These are phyloP conservation scores for Baccha elongata DNA, from an alignment of 2,888 invertebrate species.

Conservation along the genomic window DNA sequence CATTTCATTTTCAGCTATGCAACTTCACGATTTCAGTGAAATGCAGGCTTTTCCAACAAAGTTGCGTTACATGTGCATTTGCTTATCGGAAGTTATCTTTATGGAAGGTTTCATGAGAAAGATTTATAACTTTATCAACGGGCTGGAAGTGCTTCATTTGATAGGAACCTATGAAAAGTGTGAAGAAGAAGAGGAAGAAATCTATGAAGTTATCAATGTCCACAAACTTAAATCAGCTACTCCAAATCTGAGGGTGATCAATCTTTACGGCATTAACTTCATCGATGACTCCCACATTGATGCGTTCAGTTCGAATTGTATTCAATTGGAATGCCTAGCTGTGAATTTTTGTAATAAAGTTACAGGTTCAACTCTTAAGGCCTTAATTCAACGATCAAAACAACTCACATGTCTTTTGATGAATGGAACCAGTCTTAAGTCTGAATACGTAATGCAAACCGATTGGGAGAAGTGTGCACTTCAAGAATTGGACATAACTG, in stretches of 20 bases:
- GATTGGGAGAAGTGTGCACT: constrained; percentile 99
- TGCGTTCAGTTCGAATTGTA: constrained; percentile 97
- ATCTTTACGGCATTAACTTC: constrained; percentile 98
- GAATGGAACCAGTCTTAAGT: constrained; percentile 97
- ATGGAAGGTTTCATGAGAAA: constrained; percentile 99
- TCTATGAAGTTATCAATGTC: constrained; percentile 99
- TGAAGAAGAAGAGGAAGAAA: constrained; percentile 99
- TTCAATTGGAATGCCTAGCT: constrained; percentile 97
- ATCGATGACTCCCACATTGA: constrained; percentile 99
- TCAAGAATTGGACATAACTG: constrained; percentile 97
- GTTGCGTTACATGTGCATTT: constrained; percentile 96
- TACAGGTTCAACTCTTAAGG: constrained; percentile 97
- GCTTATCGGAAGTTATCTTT: constrained; percentile 99
- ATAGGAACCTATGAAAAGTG: constrained; percentile 99
- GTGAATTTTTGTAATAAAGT: constrained; percentile 99
- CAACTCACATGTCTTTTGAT: constrained; percentile 95
- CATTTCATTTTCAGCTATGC: constrained; percentile 89
- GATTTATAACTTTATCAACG: constrained; percentile 99
- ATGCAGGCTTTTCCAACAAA: constrained; percentile 99
- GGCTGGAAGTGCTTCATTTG: constrained; percentile 96
- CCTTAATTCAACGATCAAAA: constrained; percentile 95
- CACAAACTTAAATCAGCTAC: constrained; percentile 99
- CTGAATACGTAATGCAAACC: constrained; percentile 96
- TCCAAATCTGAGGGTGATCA: constrained; percentile 98
- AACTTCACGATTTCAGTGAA: constrained; percentile 99